Conservation (phyloP, 2,113 vertebrate species). For the Tinamus guttatus region DNA sequence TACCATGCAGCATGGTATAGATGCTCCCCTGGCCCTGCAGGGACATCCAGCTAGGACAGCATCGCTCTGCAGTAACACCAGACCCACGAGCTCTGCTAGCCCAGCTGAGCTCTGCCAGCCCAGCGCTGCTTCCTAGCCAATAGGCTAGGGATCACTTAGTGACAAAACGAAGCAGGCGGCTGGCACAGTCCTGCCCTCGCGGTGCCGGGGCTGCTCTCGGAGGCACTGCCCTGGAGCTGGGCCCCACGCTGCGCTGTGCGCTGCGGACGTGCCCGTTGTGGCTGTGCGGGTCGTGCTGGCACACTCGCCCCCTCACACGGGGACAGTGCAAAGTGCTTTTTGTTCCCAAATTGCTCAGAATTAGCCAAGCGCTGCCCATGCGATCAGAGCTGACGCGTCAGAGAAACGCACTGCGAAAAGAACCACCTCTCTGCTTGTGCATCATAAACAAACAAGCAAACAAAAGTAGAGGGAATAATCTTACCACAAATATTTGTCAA, state of each 20-base stretch:
- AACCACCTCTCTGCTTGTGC: slow-evolving; percentile 18
- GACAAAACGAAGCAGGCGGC: too few relatives aligned
- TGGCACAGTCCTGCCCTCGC: neutral
- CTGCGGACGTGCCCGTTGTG: neutral
- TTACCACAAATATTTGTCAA: neutral
- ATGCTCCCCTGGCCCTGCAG: fast-evolving
- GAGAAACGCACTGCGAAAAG: neutral
- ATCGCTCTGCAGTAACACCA: neutral
- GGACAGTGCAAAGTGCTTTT: neutral
- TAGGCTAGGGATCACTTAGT: too few relatives aligned
- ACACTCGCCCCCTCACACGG: neutral
- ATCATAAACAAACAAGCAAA: neutral
- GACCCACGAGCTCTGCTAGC: neutral
- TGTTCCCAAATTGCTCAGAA: neutral
- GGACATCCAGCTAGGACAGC: neutral
- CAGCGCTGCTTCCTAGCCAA: too few relatives aligned
- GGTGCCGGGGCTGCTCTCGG: neutral
- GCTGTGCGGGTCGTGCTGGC: neutral
- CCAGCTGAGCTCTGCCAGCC: neutral
- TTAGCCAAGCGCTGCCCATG: neutral
- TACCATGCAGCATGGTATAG: neutral
- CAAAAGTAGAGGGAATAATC: neutral
- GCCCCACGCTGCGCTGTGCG: neutral
- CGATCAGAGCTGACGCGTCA: neutral
- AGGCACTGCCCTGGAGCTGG: neutral